Percentiles rank a stretch among this genome's conserved stretches.
Conservation (phyloP, 2,888 invertebrate genomes). For the Heterodera filipjevi region DNA sequence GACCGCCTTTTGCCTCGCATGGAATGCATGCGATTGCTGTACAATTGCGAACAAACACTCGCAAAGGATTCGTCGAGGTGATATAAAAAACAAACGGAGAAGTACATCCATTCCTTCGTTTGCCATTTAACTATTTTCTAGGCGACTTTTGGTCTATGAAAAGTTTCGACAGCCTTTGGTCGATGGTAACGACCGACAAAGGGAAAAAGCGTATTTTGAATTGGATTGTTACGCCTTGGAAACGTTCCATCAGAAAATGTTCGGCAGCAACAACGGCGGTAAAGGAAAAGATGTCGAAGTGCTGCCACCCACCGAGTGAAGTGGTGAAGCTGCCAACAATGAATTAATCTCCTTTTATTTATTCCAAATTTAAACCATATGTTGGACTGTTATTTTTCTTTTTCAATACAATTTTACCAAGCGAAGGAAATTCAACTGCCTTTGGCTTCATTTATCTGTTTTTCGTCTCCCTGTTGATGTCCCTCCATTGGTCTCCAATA, state of each 20-base stretch:
- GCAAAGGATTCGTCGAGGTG: slow-evolving; percentile 65
- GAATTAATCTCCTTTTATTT: no score
- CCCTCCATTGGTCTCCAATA: neutral
- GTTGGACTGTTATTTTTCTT: no score
- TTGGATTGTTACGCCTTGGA: slow-evolving; percentile 38
- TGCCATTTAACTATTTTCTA: slow-evolving; percentile 38
- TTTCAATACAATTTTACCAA: no score
- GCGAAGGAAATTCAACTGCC: neutral
- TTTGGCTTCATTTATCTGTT: neutral
- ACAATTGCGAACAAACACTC: slow-evolving; percentile 86
- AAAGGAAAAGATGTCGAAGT: no score
- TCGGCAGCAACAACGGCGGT: slow-evolving; percentile 14
- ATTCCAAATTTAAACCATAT: no score
- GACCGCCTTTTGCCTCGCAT: slow-evolving; percentile 78
- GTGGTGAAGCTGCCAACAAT: no score
- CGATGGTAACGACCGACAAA: slow-evolving; percentile 34
- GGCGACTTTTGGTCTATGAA: slow-evolving; percentile 54
- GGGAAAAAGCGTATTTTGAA: slow-evolving; percentile 37
- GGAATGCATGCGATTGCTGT: slow-evolving; percentile 77
- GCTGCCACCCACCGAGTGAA: no score
- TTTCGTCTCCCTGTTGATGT: neutral
- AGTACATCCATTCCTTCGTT: neutral
- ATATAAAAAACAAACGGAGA: neutral
- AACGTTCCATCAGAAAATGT: slow-evolving; percentile 46
- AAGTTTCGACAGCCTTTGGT: slow-evolving; percentile 38